phyloP scores from a whole-genome alignment of 1,140 invertebrate genomes.

The Drosophila mauritiana region DNA sequence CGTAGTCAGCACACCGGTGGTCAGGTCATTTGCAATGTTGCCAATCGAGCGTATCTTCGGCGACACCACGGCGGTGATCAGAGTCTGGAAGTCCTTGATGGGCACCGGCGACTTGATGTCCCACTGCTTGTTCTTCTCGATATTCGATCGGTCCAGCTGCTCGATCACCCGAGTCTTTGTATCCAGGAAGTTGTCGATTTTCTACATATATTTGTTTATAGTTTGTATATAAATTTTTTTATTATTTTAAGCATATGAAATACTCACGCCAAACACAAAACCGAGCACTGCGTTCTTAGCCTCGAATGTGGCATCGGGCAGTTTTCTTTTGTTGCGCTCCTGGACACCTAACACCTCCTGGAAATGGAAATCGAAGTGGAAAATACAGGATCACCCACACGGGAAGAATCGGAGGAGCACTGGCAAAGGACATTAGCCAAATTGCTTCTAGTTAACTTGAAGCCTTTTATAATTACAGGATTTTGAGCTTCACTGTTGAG shows the following conservation, averaged over 20 bases:
- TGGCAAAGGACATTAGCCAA: not conserved
- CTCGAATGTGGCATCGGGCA: slow-evolving; percentile 89
- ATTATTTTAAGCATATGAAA: not conserved
- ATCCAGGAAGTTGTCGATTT: slow-evolving; percentile 91
- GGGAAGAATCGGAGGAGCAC: not conserved
- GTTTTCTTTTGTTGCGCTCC: slow-evolving; percentile 89
- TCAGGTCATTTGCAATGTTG: slow-evolving; percentile 86
- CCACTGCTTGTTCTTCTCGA: slow-evolving; percentile 89
- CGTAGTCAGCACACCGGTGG: slow-evolving; percentile 85
- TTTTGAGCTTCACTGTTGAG: no score
- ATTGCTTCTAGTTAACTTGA: not conserved
- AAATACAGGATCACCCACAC: slow-evolving; percentile 24
- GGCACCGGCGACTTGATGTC: slow-evolving; percentile 88
- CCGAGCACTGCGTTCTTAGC: slow-evolving; percentile 91
- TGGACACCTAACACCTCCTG: slow-evolving; percentile 75
- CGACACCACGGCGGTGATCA: slow-evolving; percentile 85
- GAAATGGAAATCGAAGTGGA: slow-evolving; percentile 39
- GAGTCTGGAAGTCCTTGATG: slow-evolving; percentile 84
- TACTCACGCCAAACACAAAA: slow-evolving; percentile 92
- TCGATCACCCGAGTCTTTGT: slow-evolving; percentile 89
- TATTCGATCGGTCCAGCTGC: slow-evolving; percentile 89
- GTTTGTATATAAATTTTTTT: not conserved
- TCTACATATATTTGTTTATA: slow-evolving; percentile 85
- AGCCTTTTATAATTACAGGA: no score
- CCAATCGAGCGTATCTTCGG: slow-evolving; percentile 87